Conservation (phyloP, 2,888 invertebrate species). For the Mayetiola destructor region DNA sequence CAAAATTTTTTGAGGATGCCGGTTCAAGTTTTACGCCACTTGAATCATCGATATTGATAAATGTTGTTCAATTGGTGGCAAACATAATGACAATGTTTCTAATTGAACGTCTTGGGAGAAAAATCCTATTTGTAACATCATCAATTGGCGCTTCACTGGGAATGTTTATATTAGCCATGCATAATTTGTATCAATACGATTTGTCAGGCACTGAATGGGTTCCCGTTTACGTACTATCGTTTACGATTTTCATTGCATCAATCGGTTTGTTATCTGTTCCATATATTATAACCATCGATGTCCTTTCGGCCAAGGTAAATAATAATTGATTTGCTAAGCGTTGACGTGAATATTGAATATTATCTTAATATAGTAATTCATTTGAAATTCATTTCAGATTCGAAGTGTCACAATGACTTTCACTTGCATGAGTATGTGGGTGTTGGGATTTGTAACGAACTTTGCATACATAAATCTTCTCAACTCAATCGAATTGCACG, state of each 20-base stretch:
- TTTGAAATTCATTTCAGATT: background rate
- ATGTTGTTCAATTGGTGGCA: background rate
- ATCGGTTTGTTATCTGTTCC: background rate
- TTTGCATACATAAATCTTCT: background rate
- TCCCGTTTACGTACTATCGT: background rate
- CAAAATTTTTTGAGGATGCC: background rate
- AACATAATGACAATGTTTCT: background rate
- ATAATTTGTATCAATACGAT: background rate
- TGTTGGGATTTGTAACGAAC: background rate
- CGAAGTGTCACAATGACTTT: background rate
- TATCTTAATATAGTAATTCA: too few species aligned
- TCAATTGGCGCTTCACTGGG: background rate
- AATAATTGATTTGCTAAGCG: background rate
- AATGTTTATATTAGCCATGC: background rate
- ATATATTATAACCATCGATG: background rate
- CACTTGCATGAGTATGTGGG: background rate
- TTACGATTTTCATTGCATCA: background rate
- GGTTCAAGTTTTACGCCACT: background rate
- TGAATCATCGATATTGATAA: background rate
- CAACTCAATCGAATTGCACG: background rate
- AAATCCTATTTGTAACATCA: background rate
- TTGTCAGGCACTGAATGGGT: background rate
- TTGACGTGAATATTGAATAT: background rate
- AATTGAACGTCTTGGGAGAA: background rate
- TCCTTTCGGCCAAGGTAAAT: background rate